Conservation (phyloP, 2,888 invertebrate species). For the Xestia ashworthii region DNA sequence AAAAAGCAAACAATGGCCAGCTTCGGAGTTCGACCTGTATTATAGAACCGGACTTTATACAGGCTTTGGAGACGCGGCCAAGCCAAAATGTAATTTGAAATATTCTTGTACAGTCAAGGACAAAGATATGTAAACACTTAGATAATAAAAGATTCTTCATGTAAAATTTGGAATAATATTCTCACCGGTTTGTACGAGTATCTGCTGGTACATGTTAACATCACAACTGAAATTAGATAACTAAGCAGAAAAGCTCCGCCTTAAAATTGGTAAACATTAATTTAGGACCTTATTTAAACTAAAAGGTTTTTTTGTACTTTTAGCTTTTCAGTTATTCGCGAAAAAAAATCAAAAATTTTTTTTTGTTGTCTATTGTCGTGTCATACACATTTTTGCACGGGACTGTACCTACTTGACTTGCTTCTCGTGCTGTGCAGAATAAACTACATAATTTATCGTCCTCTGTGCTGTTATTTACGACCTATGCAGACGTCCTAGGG, state of each 20-base stretch:
- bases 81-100: slow-evolving; percentile 50
- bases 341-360: neutral
- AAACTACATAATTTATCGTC: slow-evolving; percentile 48
- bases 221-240: neutral
- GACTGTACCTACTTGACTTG: slow-evolving; percentile 40
- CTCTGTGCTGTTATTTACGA: slow-evolving; percentile 51
- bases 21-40: slow-evolving; percentile 42
- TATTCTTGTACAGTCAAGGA: slow-evolving; percentile 36
- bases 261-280: neutral
- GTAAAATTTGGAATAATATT: neutral
- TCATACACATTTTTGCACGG: neutral
- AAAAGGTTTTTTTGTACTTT: neutral
- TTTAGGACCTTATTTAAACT: neutral
- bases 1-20: slow-evolving; percentile 67
- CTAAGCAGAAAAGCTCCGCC: neutral
- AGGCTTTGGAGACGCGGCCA: slow-evolving; percentile 39
- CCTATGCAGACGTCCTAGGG: slow-evolving; percentile 24
- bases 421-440: slow-evolving; percentile 17
- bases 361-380: neutral
- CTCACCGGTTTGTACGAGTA: neutral
- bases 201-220: neutral
- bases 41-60: slow-evolving; percentile 62
- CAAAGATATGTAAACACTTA: slow-evolving; percentile 4
- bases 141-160: too few species aligned
- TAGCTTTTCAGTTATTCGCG: neutral